A percentile compares a stretch with the other conserved stretches of the same genome.
phyloP scores from a whole-genome alignment of 2,888 invertebrate genomes.

The Oligia latruncula region DNA sequence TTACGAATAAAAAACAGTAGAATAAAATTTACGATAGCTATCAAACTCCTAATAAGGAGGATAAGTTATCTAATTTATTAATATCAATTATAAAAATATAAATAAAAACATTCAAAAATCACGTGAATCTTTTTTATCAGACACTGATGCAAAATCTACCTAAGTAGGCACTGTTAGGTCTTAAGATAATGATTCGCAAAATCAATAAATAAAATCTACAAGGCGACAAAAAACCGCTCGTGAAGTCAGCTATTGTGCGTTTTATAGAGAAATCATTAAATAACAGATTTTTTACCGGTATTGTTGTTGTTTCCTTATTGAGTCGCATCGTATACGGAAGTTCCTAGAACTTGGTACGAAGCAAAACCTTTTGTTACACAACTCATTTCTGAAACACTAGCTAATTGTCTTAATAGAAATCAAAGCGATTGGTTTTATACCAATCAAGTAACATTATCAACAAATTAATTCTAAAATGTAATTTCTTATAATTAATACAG shows the following conservation, averaged over 20 bases:
- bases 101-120: slow-evolving; percentile 10
- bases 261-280: slow-evolving; percentile 53
- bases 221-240: slow-evolving; percentile 22
- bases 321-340: slow-evolving; percentile 52
- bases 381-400: slow-evolving; percentile 16
- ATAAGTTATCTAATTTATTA: slow-evolving; percentile 24
- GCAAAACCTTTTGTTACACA: slow-evolving; percentile 26
- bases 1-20: not conserved
- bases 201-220: slow-evolving; percentile 21
- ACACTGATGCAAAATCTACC: slow-evolving; percentile 27
- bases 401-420: not conserved
- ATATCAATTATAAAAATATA: slow-evolving; percentile 6
- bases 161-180: not conserved
- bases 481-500: not conserved
- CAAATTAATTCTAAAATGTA: not conserved
- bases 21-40: not conserved
- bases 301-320: slow-evolving; percentile 58
- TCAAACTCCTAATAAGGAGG: not conserved
- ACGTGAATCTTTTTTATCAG: slow-evolving; percentile 28
- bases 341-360: slow-evolving; percentile 40
- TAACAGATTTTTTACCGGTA: slow-evolving; percentile 51
- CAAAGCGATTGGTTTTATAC: not conserved
- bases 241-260: slow-evolving; percentile 45
- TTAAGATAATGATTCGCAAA: slow-evolving; percentile 17
- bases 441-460: not conserved